Evolutionary conservation across 2,888 invertebrate species (phyloP), one percentile per base, ranked within the genome.

Genomic region (Kuschelorhynchus macadamiae): DNA sequence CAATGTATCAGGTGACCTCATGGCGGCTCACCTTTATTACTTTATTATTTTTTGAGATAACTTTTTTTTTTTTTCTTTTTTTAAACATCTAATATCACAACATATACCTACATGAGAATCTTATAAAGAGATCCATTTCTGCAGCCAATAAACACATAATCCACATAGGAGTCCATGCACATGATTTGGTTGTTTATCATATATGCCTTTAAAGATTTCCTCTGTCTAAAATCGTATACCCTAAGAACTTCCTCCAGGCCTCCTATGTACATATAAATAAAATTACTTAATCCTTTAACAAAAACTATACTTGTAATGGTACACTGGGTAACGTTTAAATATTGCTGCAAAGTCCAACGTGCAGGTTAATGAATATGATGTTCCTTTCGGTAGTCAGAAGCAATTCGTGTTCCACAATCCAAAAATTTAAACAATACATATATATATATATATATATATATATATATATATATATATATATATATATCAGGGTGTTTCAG

Each of bases 101-200:
- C 33, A 36, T 49, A 17, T 36, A 69, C 69, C 87, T 87, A 75
- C 89, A 87, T 75, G 90, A 88, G 80, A 89, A 92, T 71, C 90
- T 89, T 50, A 90, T 86, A 11, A n/a, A 93, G 87, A 73, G 89
- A 89, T 14, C 93, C 93, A 72, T 89, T 89, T 72, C 89, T 87
- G 0, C 92, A 91, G 41, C 93, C 93, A 30, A 92, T 87, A 76
- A 89, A 93, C 33, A 92, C 86, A 3, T 86, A 87, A 71, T 88
- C 89, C 92, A 92, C 93, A 0, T 88, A 87, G 21, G 88, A 84
- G 73, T 92, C 92, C 87, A 93, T 90, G 14, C 92, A 91, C 77
- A 92, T 92, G 69, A 92, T 86, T 0, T 91, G 89, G 77, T 88
- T 89, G 4, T 87, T 85, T 1, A 90, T 83, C 71, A 86, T 84